Percentiles rank a stretch among this genome's conserved stretches.
Conservation (phyloP, 2,113 vertebrate genomes). For the Calonectris borealis region DNA sequence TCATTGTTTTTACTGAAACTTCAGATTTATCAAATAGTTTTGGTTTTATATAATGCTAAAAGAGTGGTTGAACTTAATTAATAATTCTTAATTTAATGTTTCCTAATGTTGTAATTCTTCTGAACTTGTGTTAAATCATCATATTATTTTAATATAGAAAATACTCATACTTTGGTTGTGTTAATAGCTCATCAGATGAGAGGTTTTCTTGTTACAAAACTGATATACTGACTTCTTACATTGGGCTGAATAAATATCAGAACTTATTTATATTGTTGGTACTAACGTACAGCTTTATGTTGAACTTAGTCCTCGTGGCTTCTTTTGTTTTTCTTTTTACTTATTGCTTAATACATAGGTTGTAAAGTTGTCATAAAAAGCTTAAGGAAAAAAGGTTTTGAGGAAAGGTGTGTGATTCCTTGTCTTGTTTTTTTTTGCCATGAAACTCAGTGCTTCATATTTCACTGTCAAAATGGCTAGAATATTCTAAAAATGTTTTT, state of each 20-base stretch:
- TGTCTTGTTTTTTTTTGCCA: not conserved
- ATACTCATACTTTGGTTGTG: rapidly evolving
- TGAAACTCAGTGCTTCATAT: not conserved
- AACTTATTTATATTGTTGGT: not conserved
- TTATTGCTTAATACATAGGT: not conserved
- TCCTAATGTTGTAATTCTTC: not conserved
- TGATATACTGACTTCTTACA: not conserved
- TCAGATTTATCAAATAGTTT: not conserved
- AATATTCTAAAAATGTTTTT: not conserved
- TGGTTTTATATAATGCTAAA: not conserved
- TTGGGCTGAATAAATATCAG: not conserved
- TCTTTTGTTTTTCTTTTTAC: not conserved
- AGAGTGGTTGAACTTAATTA: not conserved
- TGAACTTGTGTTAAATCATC: not conserved
- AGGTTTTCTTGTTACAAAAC: not conserved
- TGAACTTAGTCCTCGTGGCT: not conserved
- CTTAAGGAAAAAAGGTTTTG: not conserved
- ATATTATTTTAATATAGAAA: not conserved
- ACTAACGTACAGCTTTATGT: not conserved
- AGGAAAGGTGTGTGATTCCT: not conserved
- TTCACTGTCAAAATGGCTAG: not conserved
- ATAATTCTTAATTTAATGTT: not conserved
- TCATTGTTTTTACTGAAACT: not conserved
- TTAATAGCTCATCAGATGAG: not conserved
- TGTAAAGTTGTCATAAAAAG: not conserved